Base-by-base conservation (phyloP, 2,888 invertebrate species). In the Pseudoips prasinana region DNA sequence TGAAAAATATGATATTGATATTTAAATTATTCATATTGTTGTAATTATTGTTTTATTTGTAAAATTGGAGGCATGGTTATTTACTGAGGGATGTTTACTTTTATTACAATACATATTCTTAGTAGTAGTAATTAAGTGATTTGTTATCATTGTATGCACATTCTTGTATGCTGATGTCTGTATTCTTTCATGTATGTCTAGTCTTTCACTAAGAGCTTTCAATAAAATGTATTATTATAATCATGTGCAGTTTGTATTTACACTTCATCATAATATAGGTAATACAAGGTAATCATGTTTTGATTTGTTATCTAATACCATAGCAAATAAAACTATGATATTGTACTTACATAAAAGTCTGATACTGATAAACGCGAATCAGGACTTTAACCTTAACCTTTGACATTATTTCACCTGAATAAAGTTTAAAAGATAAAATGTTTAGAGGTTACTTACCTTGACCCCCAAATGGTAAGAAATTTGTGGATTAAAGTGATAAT, bases 1-100 rank as follows among this genome's bases (percentile, higher is more conserved):
- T 74, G 89, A 89, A 58, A 88, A 86, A 64, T 88, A 86, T 79
- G 88, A 89, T 63, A 84, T 86, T 76, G 87, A 88, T 64, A 69
- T 85, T 38, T 85, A 75, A 70, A 39, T 40, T 32, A 19, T 22
- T 30, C 29, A 14, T 22, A 22, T 28, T 29, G 14, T 33, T 1
- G n/a, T 22, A 18, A 25, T 41, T 41, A 29, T 39, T 44, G 30
- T 33, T 23, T 14, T 42, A 10, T 29, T 37, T 45, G 18, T 39
- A 39, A 39, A 38, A 33, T 37, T 36, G 25, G 18, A 39, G 33
- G 38, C 35, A 38, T 33, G 22, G 25, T 23, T 31, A 34, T 20
- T 23, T 29, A 38, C 28, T 30, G 35, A 30, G 33, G 22, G 30
- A 10, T 39, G 43, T 48, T 53, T 46, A 48, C 42, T 41, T 46